Evolutionary conservation across 2,113 vertebrate species (phyloP).

Genomic region (Osmerus eperlanus): DNA sequence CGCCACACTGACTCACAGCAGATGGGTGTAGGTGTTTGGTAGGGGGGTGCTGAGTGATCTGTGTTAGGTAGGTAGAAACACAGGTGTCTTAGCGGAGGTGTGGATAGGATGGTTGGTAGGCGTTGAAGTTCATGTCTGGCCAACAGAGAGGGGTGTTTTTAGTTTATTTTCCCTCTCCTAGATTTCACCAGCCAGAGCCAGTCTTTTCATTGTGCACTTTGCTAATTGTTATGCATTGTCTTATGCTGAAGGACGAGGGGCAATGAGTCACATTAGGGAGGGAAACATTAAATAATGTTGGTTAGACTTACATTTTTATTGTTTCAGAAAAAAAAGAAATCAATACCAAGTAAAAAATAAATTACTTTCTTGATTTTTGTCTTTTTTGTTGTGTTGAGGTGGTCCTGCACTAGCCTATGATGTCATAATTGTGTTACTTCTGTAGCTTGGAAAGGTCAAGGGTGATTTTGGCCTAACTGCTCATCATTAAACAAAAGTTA

Average conservation of each 20-base stretch:
- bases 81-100: too few relatives aligned
- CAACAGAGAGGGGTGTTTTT: too few relatives aligned
- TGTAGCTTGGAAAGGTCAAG: constrained; percentile 1
- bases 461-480: constrained; percentile 12
- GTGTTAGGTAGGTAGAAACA: too few relatives aligned
- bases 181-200: too few relatives aligned
- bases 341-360: constrained; percentile 60
- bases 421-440: not conserved
- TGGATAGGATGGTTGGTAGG: too few relatives aligned
- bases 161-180: too few relatives aligned
- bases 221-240: not conserved
- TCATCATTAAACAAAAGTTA: constrained; percentile 13
- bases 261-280: not conserved
- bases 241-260: not conserved
- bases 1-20: too few relatives aligned
- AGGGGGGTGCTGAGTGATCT: too few relatives aligned
- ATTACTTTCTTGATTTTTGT: constrained; percentile 48
- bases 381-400: constrained; percentile 28
- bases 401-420: not conserved
- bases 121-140: too few relatives aligned
- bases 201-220: too few relatives aligned
- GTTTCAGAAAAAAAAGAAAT: constrained; percentile 57
- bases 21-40: too few relatives aligned
- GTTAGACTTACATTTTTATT: constrained; percentile 55
- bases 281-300: not conserved